Conservation (phyloP, 2,113 vertebrate species). For the Physeter macrocephalus region DNA sequence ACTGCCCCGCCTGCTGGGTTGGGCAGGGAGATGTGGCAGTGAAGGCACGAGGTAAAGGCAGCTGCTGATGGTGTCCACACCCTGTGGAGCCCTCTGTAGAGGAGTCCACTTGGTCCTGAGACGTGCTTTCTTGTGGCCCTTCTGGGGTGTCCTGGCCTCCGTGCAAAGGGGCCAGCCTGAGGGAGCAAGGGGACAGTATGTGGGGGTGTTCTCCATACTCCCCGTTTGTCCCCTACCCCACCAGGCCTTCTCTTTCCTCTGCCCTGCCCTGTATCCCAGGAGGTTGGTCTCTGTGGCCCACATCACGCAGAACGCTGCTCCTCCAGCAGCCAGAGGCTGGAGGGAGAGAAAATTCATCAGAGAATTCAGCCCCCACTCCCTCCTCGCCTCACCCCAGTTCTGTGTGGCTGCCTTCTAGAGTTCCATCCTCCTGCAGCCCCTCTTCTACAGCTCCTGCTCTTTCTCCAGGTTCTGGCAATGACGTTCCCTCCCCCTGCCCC, state of each 20-base stretch:
- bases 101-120: background rate
- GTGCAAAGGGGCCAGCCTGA: background rate
- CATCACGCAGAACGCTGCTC: background rate
- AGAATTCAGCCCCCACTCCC: background rate
- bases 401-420: background rate
- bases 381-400: background rate
- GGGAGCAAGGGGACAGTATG: too few relatives aligned
- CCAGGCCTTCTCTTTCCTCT: background rate
- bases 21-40: background rate
- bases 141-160: background rate
- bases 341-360: background rate
- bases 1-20: background rate
- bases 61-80: background rate
- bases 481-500: background rate
- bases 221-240: background rate
- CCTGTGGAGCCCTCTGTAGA: background rate
- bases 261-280: background rate
- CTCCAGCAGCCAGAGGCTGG: background rate
- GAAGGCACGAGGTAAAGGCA: accelerated
- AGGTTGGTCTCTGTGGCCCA: background rate
- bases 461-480: background rate
- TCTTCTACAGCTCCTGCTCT: background rate
- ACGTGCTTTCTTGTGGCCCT: background rate
- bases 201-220: background rate
- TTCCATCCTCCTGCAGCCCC: background rate